phyloP scores from a whole-genome alignment of 1,140 invertebrate genomes.

The Samia ricini region DNA sequence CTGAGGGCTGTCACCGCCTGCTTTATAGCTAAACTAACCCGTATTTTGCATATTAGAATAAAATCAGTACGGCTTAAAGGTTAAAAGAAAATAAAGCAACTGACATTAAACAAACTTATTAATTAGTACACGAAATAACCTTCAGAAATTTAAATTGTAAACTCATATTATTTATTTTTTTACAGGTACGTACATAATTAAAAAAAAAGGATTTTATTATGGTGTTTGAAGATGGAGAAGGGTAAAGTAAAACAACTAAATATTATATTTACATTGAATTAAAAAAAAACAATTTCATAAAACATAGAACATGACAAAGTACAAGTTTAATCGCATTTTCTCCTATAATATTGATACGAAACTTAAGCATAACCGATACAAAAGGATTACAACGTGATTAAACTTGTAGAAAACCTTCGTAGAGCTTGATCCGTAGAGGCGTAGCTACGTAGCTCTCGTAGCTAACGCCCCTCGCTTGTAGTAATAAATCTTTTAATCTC shows the following conservation, averaged over 20 bases:
- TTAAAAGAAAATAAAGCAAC: background rate
- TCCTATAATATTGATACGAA: background rate
- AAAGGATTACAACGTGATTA: constrained; percentile 39
- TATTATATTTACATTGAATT: background rate
- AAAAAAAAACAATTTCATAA: background rate
- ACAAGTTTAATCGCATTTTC: background rate
- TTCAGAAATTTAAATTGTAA: background rate
- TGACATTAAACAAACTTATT: background rate
- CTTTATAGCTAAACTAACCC: too few relatives aligned
- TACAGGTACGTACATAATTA: constrained; percentile 29
- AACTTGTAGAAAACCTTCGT: constrained; percentile 43
- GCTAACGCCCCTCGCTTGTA: constrained; percentile 31
- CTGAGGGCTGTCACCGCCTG: too few relatives aligned
- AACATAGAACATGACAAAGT: background rate
- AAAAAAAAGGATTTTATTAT: too few relatives aligned
- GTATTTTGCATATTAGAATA: too few relatives aligned
- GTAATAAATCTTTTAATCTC: constrained; percentile 76
- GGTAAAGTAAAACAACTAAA: background rate
- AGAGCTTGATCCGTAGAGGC: constrained; percentile 34
- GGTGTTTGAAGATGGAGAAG: too few relatives aligned
- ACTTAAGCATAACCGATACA: constrained; percentile 18
- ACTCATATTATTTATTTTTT: constrained; percentile 14
- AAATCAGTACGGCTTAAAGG: too few relatives aligned
- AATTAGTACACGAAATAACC: background rate
- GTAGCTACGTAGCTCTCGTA: constrained; percentile 40